These are phyloP conservation scores for Atta colombica DNA, from an alignment of 1,140 invertebrate species.

Conservation along the genomic window DNA sequence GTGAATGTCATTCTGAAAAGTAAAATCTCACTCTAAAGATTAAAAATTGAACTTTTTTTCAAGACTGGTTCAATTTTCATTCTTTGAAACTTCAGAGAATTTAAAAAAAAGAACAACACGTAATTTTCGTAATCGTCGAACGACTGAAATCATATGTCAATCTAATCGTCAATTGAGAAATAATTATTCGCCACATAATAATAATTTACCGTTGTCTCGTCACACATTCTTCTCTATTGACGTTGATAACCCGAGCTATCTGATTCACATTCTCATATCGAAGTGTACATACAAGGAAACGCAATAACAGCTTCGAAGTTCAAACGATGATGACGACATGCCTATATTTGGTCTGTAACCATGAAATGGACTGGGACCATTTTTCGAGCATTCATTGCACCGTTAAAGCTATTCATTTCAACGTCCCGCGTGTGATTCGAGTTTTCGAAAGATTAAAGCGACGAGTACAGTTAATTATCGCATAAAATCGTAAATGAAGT, in stretches of 20 bases:
- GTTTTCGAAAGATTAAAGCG: neutral
- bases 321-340: constrained; percentile 69
- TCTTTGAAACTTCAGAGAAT: no score
- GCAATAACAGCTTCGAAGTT: constrained; percentile 62
- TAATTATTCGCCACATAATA: neutral
- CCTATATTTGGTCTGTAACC: constrained; percentile 65
- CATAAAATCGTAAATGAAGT: neutral
- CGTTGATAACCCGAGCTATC: constrained; percentile 1
- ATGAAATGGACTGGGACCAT: constrained; percentile 2
- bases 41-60: no score
- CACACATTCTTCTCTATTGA: constrained; percentile 4
- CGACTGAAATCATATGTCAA: constrained; percentile 5
- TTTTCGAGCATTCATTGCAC: constrained; percentile 12
- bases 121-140: neutral
- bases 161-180: neutral
- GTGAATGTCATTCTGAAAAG: no score
- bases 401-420: constrained; percentile 18
- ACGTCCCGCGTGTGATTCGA: neutral
- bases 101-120: no score
- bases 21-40: no score
- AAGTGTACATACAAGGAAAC: constrained; percentile 26
- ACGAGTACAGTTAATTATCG: neutral
- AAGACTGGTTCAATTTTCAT: no score
- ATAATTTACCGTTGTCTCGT: constrained; percentile 10
- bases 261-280: constrained; percentile 34